Percentiles rank a stretch among this genome's conserved stretches.
Evolutionary conservation across 2,113 vertebrate genomes (phyloP).

Genomic region (Hystrix cristata): DNA sequence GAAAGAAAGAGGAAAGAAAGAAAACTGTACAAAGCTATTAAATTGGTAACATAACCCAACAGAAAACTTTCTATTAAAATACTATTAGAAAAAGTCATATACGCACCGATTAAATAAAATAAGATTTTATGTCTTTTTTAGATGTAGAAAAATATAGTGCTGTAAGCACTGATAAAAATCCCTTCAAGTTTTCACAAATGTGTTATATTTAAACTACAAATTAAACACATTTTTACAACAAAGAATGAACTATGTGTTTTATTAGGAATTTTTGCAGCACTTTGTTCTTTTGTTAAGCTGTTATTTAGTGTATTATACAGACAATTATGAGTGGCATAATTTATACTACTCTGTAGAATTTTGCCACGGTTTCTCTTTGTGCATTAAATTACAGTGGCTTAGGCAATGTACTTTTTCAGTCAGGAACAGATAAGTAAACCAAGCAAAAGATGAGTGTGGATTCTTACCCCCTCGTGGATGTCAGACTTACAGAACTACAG

Average conservation of each 20-base stretch:
- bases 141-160: background rate
- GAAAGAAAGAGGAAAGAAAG: background rate
- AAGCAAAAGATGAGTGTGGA: background rate
- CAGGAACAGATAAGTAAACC: background rate
- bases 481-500: background rate
- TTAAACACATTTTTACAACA: background rate
- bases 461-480: background rate
- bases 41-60: background rate
- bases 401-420: background rate
- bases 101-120: background rate
- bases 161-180: background rate
- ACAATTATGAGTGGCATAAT: background rate
- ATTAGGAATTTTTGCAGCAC: background rate
- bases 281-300: constrained; percentile 22
- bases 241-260: background rate
- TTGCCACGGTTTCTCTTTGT: background rate
- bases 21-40: background rate
- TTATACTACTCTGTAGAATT: background rate
- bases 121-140: background rate
- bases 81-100: background rate
- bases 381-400: background rate
- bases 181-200: background rate
- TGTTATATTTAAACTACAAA: background rate
- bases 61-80: background rate
- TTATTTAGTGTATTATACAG: background rate